Conservation (phyloP, 2,888 invertebrate species). For the Tridacna crocea region DNA sequence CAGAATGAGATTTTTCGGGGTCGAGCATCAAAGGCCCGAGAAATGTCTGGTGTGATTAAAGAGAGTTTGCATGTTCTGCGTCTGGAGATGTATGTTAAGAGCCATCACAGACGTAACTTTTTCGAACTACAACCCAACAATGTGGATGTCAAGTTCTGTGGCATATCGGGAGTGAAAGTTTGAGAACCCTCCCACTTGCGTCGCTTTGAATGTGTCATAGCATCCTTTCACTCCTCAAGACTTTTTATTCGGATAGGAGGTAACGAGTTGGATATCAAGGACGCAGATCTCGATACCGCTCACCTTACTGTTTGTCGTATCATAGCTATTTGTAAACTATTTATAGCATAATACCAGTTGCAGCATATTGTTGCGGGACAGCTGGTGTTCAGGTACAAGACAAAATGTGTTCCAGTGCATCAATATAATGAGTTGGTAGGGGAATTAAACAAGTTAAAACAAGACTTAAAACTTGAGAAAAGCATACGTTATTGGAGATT, state of each 20-base stretch:
- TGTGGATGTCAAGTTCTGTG: not conserved
- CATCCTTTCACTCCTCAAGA: not conserved
- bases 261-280: conserved; percentile 7
- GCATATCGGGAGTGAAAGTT: not conserved
- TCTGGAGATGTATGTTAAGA: not conserved
- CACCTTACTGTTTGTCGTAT: not conserved
- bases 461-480: not conserved
- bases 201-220: not conserved
- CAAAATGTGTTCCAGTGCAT: not conserved
- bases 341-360: not conserved
- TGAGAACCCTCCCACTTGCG: not conserved
- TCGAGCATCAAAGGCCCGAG: too few relatives aligned
- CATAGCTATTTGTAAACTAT: not conserved
- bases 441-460: not conserved
- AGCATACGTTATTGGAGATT: conserved; percentile 5
- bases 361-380: conserved; percentile 3
- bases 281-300: not conserved
- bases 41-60: not conserved
- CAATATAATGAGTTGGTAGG: conserved; percentile 12
- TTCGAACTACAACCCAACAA: not conserved
- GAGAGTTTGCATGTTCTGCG: not conserved
- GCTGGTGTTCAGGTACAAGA: not conserved
- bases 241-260: conserved; percentile 13
- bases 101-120: not conserved
- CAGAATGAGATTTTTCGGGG: too few relatives aligned